These are phyloP conservation scores for Pycnonotus jocosus DNA, from an alignment of 2,113 vertebrate species.

Conservation along the genomic window DNA sequence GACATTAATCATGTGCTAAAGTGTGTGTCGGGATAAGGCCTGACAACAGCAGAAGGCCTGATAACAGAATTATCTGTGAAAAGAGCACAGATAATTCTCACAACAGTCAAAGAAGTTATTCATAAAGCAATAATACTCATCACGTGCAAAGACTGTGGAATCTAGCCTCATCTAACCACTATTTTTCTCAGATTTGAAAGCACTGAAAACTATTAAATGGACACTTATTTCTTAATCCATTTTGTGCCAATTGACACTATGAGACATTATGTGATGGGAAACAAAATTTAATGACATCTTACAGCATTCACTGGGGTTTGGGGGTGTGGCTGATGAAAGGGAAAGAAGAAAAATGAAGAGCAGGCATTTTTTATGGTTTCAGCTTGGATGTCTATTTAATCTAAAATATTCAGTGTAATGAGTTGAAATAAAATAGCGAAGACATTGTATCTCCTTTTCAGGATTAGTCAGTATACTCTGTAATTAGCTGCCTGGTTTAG, in stretches of 20 bases:
- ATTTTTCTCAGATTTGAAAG: neutral
- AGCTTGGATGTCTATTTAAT: neutral
- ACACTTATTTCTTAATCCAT: neutral
- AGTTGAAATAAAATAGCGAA: neutral
- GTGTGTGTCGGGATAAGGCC: neutral
- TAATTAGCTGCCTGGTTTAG: neutral
- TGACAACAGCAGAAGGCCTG: neutral
- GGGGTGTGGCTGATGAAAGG: rapidly evolving
- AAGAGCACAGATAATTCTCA: neutral
- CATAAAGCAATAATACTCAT: neutral
- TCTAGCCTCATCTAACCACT: neutral
- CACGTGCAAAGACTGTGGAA: neutral
- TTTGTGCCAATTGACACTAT: neutral
- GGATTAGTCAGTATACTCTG: neutral
- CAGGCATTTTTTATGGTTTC: neutral
- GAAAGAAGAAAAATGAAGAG: neutral
- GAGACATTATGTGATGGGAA: neutral
- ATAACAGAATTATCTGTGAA: neutral
- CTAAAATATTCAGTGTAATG: neutral
- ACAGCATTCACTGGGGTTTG: neutral
- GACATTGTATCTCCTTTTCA: neutral
- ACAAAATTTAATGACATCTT: neutral
- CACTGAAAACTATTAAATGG: neutral
- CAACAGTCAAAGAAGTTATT: neutral
- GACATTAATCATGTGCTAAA: neutral